These are phyloP conservation scores for Irena cyanogastra DNA, from an alignment of 2,113 vertebrate species.

Conservation along the genomic window DNA sequence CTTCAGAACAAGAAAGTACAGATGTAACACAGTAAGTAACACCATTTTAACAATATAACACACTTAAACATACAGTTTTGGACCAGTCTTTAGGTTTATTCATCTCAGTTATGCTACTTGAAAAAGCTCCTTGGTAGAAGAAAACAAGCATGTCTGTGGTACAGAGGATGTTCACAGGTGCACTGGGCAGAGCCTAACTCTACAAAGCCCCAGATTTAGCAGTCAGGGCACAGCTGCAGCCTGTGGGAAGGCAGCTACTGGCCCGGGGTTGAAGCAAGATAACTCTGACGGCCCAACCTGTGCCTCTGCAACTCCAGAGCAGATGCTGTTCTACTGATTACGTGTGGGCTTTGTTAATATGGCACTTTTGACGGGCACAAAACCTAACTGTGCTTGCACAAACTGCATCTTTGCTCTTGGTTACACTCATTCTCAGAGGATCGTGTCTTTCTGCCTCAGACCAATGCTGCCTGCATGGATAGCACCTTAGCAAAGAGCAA, in stretches of 20 bases:
- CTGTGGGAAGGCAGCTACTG: rapidly evolving
- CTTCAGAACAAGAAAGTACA: no score
- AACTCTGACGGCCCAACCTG: neutral
- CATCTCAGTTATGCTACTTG: neutral
- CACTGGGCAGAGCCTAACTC: neutral
- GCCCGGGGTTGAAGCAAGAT: rapidly evolving
- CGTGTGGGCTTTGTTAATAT: neutral
- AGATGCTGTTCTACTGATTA: neutral
- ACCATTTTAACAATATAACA: no score
- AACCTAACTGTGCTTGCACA: no score
- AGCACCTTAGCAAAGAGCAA: neutral
- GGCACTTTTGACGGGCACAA: rapidly evolving
- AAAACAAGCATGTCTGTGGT: neutral
- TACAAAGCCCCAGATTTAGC: rapidly evolving
- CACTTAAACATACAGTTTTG: no score
- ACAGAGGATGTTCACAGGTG: neutral
- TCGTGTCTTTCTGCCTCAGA: neutral
- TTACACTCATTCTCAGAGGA: neutral
- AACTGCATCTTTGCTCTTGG: neutral
- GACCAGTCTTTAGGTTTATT: no score
- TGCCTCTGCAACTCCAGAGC: neutral
- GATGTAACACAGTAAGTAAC: no score
- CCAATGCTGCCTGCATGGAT: neutral
- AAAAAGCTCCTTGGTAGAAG: neutral
- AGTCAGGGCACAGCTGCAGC: neutral